These are phyloP conservation scores for Halictus ligatus DNA, from an alignment of 2,888 invertebrate genomes.

Conservation along the genomic window DNA sequence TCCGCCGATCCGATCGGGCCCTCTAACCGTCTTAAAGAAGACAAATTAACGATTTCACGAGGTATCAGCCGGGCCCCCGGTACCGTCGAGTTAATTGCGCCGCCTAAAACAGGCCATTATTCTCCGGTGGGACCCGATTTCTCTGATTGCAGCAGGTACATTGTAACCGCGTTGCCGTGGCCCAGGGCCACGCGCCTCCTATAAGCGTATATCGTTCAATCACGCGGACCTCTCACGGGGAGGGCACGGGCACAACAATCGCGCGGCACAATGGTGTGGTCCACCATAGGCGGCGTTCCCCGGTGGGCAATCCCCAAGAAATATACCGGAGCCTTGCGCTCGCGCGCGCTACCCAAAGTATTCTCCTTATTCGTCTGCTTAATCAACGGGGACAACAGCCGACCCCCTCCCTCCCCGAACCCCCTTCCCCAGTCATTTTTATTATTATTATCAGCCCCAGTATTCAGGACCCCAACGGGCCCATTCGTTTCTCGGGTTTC, in stretches of 20 bases:
- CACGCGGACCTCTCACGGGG: conserved; percentile 56
- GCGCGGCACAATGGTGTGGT: conserved; percentile 61
- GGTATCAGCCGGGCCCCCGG: conserved; percentile 44
- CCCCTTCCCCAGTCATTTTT: neutral
- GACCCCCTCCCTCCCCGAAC: neutral
- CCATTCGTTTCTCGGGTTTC: neutral
- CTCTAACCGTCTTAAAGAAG: conserved; percentile 35
- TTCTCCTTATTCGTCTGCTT: conserved; percentile 32
- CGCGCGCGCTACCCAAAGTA: conserved; percentile 29
- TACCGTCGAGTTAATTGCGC: conserved; percentile 62
- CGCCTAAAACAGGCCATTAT: conserved; percentile 69
- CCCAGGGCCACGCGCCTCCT: conserved; percentile 67
- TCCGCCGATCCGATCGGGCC: conserved; percentile 12
- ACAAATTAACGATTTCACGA: conserved; percentile 49
- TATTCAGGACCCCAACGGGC: neutral
- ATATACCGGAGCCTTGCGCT: conserved; percentile 9
- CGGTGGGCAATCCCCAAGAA: conserved; percentile 51
- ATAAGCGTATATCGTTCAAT: conserved; percentile 67
- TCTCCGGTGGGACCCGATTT: conserved; percentile 61
- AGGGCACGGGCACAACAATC: conserved; percentile 50
- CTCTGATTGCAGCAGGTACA: conserved; percentile 65
- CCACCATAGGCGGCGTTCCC: conserved; percentile 47
- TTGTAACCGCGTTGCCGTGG: conserved; percentile 54
- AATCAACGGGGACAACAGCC: conserved; percentile 32
- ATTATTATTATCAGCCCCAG: conserved; percentile 1